Conservation (phyloP, 2,113 vertebrate species). For the Peromyscus polionotus region DNA sequence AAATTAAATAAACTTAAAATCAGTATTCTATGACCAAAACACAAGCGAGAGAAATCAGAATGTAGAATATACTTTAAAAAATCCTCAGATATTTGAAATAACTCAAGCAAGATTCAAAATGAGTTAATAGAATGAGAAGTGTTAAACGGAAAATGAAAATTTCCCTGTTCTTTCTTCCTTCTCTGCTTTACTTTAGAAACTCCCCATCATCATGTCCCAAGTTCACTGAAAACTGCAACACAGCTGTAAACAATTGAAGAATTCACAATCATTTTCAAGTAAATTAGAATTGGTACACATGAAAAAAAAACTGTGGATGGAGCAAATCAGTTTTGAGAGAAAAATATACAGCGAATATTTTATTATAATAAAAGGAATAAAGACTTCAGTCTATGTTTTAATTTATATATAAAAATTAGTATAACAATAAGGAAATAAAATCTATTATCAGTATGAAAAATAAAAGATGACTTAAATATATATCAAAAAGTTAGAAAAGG, state of each 20-base stretch:
- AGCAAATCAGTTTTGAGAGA: background rate
- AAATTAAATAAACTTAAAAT: background rate
- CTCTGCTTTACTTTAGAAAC: background rate
- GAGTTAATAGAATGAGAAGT: background rate
- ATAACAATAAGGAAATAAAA: background rate
- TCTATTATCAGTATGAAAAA: background rate
- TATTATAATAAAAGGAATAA: background rate
- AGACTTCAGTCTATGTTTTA: background rate
- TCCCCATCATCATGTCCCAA: background rate
- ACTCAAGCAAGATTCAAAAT: background rate
- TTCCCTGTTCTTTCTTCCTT: background rate
- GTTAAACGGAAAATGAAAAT: background rate
- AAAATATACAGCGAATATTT: background rate
- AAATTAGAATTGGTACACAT: background rate
- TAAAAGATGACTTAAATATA: background rate
- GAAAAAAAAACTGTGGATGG: background rate
- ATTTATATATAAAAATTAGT: background rate
- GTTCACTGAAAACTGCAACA: background rate
- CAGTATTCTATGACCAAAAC: background rate
- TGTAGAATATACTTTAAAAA: background rate
- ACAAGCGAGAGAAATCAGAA: background rate
- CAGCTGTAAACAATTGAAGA: background rate
- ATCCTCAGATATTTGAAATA: conserved; percentile 19
- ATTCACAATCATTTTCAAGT: background rate
- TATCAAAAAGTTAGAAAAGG: background rate